Percentiles rank a stretch among this genome's conserved stretches.
phyloP scores from a whole-genome alignment of 2,113 vertebrate genomes.

The Zosterops pallidus region DNA sequence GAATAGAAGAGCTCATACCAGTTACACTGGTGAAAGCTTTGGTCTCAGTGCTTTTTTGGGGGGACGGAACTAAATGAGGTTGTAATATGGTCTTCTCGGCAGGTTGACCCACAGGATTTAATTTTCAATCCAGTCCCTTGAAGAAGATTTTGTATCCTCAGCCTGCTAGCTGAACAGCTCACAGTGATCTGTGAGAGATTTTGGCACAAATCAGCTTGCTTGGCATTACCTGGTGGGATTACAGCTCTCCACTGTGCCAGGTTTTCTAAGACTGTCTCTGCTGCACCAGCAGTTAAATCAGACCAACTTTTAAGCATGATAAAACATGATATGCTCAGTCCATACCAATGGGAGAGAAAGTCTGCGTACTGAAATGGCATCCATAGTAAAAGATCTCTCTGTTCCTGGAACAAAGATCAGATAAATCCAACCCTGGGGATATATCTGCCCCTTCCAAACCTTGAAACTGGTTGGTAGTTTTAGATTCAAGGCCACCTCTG shows the following conservation, averaged over 20 bases:
- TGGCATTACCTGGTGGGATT: not conserved
- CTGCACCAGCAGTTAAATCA: not conserved
- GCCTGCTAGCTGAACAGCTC: not conserved
- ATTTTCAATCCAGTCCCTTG: not conserved
- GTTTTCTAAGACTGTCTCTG: not conserved
- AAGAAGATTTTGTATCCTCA: not conserved
- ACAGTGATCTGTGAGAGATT: not conserved
- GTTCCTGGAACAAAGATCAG: not conserved
- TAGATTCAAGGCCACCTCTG: not conserved
- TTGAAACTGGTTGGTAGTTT: not conserved
- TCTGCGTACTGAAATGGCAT: not conserved
- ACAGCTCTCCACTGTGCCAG: not conserved
- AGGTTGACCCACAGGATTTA: not conserved
- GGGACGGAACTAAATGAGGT: not conserved
- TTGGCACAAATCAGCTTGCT: not conserved
- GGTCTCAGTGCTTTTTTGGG: not conserved
- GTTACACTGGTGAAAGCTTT: not conserved
- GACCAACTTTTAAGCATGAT: not conserved
- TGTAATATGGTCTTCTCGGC: not conserved
- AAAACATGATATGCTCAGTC: not conserved
- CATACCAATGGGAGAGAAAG: not conserved
- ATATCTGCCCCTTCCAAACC: not conserved
- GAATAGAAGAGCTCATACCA: not conserved
- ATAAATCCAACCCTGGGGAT: not conserved
- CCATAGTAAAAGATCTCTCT: not conserved